Evolutionary conservation across 2,888 invertebrate genomes (phyloP).

Genomic region (Spodoptera exigua): DNA sequence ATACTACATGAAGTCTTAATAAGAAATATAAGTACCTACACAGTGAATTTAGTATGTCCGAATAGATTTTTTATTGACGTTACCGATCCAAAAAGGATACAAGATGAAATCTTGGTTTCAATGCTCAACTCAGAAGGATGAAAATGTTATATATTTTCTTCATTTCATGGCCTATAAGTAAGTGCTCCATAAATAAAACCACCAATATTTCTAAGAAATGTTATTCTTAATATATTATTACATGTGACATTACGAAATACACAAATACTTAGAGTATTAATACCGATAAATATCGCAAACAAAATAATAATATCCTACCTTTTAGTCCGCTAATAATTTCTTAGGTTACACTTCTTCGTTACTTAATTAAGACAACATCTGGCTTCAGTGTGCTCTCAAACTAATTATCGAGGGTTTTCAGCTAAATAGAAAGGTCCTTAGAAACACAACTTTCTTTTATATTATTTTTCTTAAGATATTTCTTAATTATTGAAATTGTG

Average conservation of each 20-base stretch:
- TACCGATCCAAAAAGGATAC: no score
- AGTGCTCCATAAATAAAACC: no score
- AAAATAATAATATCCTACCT: conserved; percentile 6
- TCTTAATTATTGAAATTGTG: conserved; percentile 15
- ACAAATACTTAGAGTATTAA: neutral
- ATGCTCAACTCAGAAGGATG: no score
- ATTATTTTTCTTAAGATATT: conserved; percentile 12
- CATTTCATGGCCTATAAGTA: no score
- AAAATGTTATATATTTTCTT: no score
- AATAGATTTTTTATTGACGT: no score
- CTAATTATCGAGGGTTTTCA: conserved; percentile 27
- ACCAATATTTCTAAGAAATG: no score
- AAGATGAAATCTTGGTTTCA: no score
- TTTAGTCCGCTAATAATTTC: conserved; percentile 22
- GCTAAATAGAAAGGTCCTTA: conserved; percentile 3
- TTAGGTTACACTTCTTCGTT: conserved; percentile 18
- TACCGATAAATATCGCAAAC: conserved; percentile 1
- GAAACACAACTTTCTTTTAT: conserved; percentile 4
- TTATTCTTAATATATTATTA: no score
- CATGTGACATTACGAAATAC: neutral
- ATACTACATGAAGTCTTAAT: no score
- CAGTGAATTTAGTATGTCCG: no score
- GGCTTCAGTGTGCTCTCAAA: conserved; percentile 8
- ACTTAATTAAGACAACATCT: conserved; percentile 41
- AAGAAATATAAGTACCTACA: no score